Evolutionary conservation across 2,113 vertebrate species (phyloP), one percentile per base, ranked within the genome.

Genomic region (Aegithalos caudatus): DNA sequence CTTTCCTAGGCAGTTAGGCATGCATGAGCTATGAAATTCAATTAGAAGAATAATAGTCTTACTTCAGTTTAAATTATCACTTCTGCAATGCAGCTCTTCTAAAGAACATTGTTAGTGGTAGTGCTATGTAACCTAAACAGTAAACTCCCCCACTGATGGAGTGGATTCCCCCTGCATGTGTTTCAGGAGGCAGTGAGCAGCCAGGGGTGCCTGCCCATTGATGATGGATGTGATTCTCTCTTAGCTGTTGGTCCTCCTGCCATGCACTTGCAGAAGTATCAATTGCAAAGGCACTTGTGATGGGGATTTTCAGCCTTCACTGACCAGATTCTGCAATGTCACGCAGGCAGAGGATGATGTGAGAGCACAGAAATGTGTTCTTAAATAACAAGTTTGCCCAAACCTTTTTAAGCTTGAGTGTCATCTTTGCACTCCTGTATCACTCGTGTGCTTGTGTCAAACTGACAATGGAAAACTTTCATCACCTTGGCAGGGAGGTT

Each of bases 221-320:
- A 51, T 78, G 60, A 33, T 15, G 29, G 51, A 60, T 3, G 2
- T 16, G 27, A 5, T 79, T 71, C 44, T 62, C 7, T 4, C 23
- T 57, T 71, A 64, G 81, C 37, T 70, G 14, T 72, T 48, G 38
- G 25, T 61, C 11, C 27, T 64, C 12, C 50, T 73, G 84, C 47
- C 0, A 0, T 27, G 38, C 1, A 3, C 40, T 86, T 1, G 0
- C 47, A n/a, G 42, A 48, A 20, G 5, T 33, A n/a, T 53, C 66
- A 25, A 6, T 27, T 7, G 4, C 64, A 86, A 65, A 54, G 57
- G 37, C 20, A 42, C 28, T 50, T 71, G 19, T 15, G 11, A 51
- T 12, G 2, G 17, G 20, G 19, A 51, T 93, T 76, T 69, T 47
- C 53, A 56, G 31, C 56, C 29, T 66, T 77, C 67, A 47, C 61